Conservation (phyloP, 2,888 invertebrate genomes). For the Penaeus monodon region DNA sequence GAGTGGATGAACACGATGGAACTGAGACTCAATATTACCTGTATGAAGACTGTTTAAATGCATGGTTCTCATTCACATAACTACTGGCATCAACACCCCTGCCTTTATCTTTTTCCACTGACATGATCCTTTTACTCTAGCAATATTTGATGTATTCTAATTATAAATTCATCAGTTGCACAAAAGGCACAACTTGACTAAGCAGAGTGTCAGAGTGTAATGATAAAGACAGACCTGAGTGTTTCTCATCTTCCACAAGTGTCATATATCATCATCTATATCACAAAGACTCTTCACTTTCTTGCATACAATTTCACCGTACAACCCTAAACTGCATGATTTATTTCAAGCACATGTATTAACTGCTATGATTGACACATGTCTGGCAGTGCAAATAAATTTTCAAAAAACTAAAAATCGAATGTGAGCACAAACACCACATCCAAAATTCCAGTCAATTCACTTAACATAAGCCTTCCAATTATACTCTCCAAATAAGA, state of each 20-base stretch:
- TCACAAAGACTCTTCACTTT: background rate
- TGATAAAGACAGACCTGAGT: too few species aligned
- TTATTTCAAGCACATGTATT: background rate
- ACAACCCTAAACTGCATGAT: background rate
- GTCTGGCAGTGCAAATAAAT: conserved; percentile 9
- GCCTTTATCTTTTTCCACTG: too few species aligned
- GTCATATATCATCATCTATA: background rate
- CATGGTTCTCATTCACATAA: background rate
- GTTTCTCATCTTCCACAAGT: too few species aligned
- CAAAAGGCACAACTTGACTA: too few species aligned
- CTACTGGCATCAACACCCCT: background rate
- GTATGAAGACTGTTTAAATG: background rate
- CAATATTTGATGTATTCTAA: too few species aligned
- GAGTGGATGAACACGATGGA: conserved; percentile 19
- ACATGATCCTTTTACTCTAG: too few species aligned
- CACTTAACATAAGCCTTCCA: too few species aligned
- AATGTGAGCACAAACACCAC: background rate
- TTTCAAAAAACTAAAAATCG: background rate
- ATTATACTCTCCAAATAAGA: too few species aligned
- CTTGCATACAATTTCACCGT: background rate
- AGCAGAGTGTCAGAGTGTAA: too few species aligned
- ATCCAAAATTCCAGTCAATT: background rate
- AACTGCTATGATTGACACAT: background rate
- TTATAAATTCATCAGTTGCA: too few species aligned
- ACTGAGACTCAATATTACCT: conserved; percentile 12